Evolutionary conservation across 1,140 invertebrate species (phyloP), one percentile per base, ranked within the genome.

Genomic region (Triops cancriformis): DNA sequence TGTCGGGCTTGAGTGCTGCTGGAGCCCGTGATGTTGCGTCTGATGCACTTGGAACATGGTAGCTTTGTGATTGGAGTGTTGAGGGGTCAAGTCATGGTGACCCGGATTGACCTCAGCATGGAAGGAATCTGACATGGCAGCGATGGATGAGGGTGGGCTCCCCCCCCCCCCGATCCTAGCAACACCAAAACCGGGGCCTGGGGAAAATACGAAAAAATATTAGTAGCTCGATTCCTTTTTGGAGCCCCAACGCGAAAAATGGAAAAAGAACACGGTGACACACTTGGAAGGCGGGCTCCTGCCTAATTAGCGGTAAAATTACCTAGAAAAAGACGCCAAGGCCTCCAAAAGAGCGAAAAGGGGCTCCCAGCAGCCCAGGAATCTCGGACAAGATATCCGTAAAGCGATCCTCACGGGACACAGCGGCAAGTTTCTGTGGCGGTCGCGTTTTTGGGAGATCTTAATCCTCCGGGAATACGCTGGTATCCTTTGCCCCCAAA

Each of bases 291-390:
- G 51, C 51, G 51, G 3, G 51, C 23, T 23, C 51, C 51, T 23
- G 51, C 51, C 51, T 64, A 64, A 64, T 64, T 64, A 64, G 51
- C 51, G 51, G 51, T 64, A 64, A 64, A 64, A 64, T 64, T 64
- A 64, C 51, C 51, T 64, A 64, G 51, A 64, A 64, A 64, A 64
- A 64, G 51, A 64, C n/a, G 51, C 51, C 51, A 64, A 64, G 51
- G 14, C 18, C 51, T 23, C 51, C 6, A 37, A 37, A 37, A 37
- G 31, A 64, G 51, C 51, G 51, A 18, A 64, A 64, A 23, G 51
- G 51, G 51, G 51, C 23, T 6, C 18, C 23, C 23, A 12, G 51
- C 10, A 64, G 9, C 5, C 51, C 10, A 64, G 51, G 51, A 64
- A 64, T 64, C 51, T 64, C 31, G 51, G 5, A 5, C 18, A 64